Conservation (phyloP, 2,797 vertebrate species). For the Coluber constrictor region DNA sequence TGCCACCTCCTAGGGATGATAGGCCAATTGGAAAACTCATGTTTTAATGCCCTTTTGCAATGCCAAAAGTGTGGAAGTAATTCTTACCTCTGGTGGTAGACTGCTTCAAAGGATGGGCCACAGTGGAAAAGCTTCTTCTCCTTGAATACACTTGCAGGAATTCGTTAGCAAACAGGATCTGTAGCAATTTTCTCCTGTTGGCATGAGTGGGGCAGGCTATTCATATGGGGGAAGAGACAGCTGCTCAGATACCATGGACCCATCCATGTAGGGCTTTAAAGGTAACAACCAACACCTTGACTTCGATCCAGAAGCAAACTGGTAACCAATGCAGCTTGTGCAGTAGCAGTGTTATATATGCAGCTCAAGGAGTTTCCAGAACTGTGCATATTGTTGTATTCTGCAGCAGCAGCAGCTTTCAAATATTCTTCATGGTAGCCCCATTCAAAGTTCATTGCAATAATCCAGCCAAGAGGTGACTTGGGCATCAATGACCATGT, state of each 20-base stretch:
- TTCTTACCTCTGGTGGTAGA: background rate
- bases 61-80: background rate
- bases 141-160: background rate
- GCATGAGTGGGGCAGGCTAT: background rate
- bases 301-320: background rate
- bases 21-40: background rate
- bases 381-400: background rate
- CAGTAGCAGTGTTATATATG: background rate
- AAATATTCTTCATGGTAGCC: background rate
- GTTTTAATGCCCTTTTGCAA: background rate
- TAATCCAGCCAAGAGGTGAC: background rate
- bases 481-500: background rate
- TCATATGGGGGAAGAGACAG: background rate
- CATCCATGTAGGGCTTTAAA: background rate
- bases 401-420: background rate
- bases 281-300: background rate
- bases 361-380: background rate
- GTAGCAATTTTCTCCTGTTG: background rate
- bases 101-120: background rate
- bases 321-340: background rate
- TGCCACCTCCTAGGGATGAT: background rate
- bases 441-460: background rate
- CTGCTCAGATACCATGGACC: background rate
- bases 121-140: background rate
- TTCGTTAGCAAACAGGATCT: background rate